Conservation (phyloP, 2,113 vertebrate species). For the Oryzias curvinotus region DNA sequence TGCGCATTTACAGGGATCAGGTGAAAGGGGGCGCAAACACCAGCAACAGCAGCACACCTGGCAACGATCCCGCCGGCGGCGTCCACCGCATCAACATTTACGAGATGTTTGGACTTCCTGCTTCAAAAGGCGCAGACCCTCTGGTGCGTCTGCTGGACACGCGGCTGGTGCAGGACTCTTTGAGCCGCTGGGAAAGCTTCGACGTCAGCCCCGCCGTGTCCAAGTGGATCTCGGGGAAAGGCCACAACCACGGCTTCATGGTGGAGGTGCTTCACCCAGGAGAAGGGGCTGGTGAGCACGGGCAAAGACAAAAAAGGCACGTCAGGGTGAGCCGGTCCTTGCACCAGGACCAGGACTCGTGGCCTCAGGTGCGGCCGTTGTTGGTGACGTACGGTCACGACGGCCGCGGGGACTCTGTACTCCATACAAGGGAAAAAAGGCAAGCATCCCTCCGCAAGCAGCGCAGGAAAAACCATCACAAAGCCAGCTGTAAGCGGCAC, state of each 20-base stretch:
- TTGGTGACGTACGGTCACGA: slow-evolving; percentile 96
- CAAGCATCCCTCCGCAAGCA: slow-evolving; percentile 86
- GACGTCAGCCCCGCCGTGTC: slow-evolving; percentile 93
- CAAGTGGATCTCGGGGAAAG: slow-evolving; percentile 89
- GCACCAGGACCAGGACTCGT: slow-evolving; percentile 88
- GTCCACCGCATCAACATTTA: slow-evolving; percentile 98
- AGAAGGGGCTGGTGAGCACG: slow-evolving; percentile 73
- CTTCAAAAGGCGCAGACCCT: slow-evolving; percentile 76
- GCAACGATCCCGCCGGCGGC: slow-evolving; percentile 72
- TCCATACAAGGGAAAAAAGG: slow-evolving; percentile 90
- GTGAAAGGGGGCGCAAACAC: slow-evolving; percentile 77
- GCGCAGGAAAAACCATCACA: slow-evolving; percentile 87
- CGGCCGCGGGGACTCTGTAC: slow-evolving; percentile 89
- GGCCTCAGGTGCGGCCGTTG: slow-evolving; percentile 90
- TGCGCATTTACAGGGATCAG: slow-evolving; percentile 93
- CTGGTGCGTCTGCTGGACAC: slow-evolving; percentile 95
- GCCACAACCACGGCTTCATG: slow-evolving; percentile 91
- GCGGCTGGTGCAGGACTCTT: slow-evolving; percentile 90
- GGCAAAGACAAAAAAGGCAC: slow-evolving; percentile 82
- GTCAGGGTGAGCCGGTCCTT: slow-evolving; percentile 96
- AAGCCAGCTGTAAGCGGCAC: slow-evolving; percentile 93
- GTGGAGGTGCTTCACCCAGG: slow-evolving; percentile 92
- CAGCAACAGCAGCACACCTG: slow-evolving; percentile 71
- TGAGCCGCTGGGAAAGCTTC: slow-evolving; percentile 95
- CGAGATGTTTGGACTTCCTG: slow-evolving; percentile 89